Base-by-base conservation (phyloP, 2,888 invertebrate genomes). In the Colostygia pectinataria region DNA sequence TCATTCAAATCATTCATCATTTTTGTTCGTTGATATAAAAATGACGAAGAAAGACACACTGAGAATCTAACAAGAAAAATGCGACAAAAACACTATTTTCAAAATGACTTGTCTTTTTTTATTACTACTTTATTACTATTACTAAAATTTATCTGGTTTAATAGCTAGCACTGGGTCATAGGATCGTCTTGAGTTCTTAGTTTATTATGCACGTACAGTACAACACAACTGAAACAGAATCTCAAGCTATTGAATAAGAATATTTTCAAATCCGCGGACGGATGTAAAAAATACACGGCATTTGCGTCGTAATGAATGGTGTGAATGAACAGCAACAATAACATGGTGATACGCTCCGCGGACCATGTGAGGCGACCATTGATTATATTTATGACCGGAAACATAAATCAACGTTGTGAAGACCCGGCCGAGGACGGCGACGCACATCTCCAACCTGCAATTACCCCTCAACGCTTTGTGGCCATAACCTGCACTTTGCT, bases 361-460 rank as follows among this genome's bases (percentile, higher is more conserved):
- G 65, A 66, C 74, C 80, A 75, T 80, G 75, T 75, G 78, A 77
- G 75, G 69, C 71, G 75, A 66, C 75, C 80, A 79, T 81, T 85
- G 77, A 83, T n/a, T 83, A 78, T 78, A 75, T 83, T 78, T 82
- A 84, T 87, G 61, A 74, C 74, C 81, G 88, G 87, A 87, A 77
- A 77, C 79, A 83, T 87, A 85, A 87, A 87, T 85, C 83, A 83
- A 71, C 75, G 75, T 69, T 65, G 73, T 73, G 73, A 73, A 77
- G 69, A 66, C 62, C 66, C 60, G 58, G 53, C 65, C 65, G 59
- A 60, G 65, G 69, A 69, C 63, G 65, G 63, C 64, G 63, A 63
- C 59, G 50, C 52, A 53, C 37, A 53, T 59, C 43, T 57, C 50
- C 51, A 53, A 55, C 57, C 51, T 53, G 53, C 48, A 55, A 55